These are phyloP conservation scores for Hololepta plana DNA, from an alignment of 2,888 invertebrate genomes.

Conservation along the genomic window DNA sequence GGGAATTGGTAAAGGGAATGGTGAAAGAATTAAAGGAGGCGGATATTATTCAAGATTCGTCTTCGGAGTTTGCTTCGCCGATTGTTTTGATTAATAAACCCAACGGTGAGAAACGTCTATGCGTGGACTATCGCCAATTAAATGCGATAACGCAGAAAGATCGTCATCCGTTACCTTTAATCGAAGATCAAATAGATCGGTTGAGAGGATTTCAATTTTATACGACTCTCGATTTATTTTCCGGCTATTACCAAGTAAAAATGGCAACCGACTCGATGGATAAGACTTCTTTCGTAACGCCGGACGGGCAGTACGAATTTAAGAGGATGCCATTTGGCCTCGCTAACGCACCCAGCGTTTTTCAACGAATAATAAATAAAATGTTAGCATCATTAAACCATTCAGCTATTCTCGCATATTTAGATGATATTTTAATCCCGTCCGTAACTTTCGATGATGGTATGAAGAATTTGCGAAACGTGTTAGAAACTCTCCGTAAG, in stretches of 20 bases:
- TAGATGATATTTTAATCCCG: slow-evolving; percentile 9
- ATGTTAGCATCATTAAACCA: slow-evolving; percentile 4
- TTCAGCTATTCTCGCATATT: slow-evolving; percentile 6
- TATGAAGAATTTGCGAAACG: slow-evolving; percentile 3
- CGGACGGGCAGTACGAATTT: slow-evolving; percentile 17
- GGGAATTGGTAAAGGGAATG: no score
- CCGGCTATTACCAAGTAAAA: slow-evolving; percentile 17
- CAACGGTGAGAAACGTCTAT: slow-evolving; percentile 12
- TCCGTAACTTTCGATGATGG: slow-evolving; percentile 2
- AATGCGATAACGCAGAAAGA: slow-evolving; percentile 16
- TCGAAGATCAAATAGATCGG: slow-evolving; percentile 15
- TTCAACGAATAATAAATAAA: slow-evolving; percentile 15
- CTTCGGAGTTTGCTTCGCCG: slow-evolving; percentile 13
- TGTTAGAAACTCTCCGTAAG: slow-evolving; percentile 2
- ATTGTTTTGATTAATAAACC: slow-evolving; percentile 13
- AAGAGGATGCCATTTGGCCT: slow-evolving; percentile 17
- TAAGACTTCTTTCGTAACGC: slow-evolving; percentile 17
- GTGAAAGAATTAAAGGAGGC: no score
- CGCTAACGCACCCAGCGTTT: slow-evolving; percentile 17
- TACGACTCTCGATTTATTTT: slow-evolving; percentile 15
- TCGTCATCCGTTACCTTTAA: slow-evolving; percentile 15
- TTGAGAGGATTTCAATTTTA: slow-evolving; percentile 14
- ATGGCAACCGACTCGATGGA: slow-evolving; percentile 12
- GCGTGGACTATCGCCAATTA: slow-evolving; percentile 15
- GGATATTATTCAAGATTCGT: slow-evolving; percentile 12